Conservation (phyloP, 2,113 vertebrate genomes). For the Rhabdomys dilectus region DNA sequence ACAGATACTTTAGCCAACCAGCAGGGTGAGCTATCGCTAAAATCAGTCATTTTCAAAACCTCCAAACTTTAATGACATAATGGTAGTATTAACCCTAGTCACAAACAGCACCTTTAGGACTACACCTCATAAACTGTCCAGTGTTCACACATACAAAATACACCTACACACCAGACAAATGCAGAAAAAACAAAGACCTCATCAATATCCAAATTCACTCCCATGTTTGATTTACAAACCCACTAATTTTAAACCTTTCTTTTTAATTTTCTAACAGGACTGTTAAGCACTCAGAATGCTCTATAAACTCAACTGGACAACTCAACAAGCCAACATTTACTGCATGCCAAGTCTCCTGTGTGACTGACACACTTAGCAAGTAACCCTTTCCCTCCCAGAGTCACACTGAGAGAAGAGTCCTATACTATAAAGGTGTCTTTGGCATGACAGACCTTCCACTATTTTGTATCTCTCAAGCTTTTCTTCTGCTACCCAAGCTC, state of each 20-base stretch:
- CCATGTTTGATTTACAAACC: constrained; percentile 5
- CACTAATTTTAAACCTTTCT: background rate
- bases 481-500: background rate
- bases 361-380: background rate
- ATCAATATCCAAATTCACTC: constrained; percentile 41
- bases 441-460: background rate
- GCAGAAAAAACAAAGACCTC: constrained; percentile 3
- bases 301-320: constrained; percentile 36
- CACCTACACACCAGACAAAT: constrained; percentile 27
- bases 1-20: constrained; percentile 71
- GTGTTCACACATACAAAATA: constrained; percentile 37
- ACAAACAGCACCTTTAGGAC: constrained; percentile 30
- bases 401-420: background rate
- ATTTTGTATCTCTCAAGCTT: background rate
- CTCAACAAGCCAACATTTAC: background rate
- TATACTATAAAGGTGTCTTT: background rate
- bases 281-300: background rate
- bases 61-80: constrained; percentile 52
- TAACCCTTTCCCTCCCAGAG: background rate
- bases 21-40: constrained; percentile 76
- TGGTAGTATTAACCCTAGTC: constrained; percentile 11
- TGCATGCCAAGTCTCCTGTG: background rate
- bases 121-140: constrained; percentile 18
- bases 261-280: background rate
- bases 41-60: constrained; percentile 45